Evolutionary conservation across 2,113 vertebrate species (phyloP).

Genomic region (Pimephales promelas): DNA sequence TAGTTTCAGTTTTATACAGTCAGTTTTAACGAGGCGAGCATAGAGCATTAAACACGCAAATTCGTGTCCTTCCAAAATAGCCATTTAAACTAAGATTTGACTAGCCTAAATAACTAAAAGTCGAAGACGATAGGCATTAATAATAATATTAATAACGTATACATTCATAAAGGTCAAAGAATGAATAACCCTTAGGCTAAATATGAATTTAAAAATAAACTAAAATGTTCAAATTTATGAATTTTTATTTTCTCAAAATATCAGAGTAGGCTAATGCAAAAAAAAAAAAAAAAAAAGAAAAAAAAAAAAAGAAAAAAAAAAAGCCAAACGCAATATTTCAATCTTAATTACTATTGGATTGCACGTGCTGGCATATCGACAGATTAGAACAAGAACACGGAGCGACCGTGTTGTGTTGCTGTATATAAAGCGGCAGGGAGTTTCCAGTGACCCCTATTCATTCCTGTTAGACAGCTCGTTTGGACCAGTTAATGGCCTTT

Average conservation of each 20-base stretch:
- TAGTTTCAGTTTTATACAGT: no score
- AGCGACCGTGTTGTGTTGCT: slow-evolving; percentile 13
- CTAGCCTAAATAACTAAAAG: neutral
- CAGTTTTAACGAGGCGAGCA: neutral
- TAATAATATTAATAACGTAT: neutral
- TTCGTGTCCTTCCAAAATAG: neutral
- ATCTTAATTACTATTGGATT: slow-evolving; percentile 40
- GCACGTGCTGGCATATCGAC: slow-evolving; percentile 27
- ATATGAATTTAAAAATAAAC: neutral
- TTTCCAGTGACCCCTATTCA: slow-evolving; percentile 51
- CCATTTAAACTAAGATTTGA: no score
- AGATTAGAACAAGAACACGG: slow-evolving; percentile 22
- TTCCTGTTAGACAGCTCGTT: slow-evolving; percentile 41
- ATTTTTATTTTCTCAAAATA: neutral
- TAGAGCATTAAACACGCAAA: neutral
- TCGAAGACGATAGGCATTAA: neutral
- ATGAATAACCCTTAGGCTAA: neutral
- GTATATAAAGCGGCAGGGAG: slow-evolving; percentile 51
- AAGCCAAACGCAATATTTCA: slow-evolving; percentile 20
- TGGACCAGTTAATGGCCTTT: slow-evolving; percentile 36
- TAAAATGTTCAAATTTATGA: neutral
- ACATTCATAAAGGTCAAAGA: neutral
- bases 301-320: no score
- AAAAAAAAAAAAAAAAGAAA: no score
- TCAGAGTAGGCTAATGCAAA: neutral